Evolutionary conservation across 2,888 invertebrate species (phyloP).

Genomic region (Salticus scenicus): DNA sequence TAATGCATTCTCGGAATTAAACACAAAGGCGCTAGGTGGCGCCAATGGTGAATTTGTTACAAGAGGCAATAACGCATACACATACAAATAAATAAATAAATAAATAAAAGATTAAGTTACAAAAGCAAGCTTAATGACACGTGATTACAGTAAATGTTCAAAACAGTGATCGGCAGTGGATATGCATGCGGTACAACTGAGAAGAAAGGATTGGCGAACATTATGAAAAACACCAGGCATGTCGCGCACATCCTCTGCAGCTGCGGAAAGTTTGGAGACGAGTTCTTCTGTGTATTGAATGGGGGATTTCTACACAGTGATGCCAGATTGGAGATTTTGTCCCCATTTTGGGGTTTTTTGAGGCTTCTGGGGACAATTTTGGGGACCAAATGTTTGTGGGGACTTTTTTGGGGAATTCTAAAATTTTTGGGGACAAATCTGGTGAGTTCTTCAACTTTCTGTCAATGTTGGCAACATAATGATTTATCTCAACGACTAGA

Average conservation of each 20-base stretch:
- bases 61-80: not conserved
- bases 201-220: not conserved
- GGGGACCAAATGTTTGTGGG: too few species aligned
- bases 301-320: not conserved
- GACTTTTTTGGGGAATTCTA: too few species aligned
- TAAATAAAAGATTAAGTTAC: not conserved
- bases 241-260: not conserved
- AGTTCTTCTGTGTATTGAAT: not conserved
- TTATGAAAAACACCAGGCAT: conserved; percentile 2
- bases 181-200: not conserved
- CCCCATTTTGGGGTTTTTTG: too few species aligned
- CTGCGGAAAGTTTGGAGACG: not conserved
- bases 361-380: too few species aligned
- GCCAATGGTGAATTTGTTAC: not conserved
- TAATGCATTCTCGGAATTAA: not conserved
- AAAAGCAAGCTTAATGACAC: not conserved
- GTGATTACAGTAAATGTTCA: conserved; percentile 1
- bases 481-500: too few species aligned
- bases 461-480: too few species aligned
- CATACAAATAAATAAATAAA: too few species aligned
- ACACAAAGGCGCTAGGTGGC: not conserved
- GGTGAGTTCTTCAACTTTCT: too few species aligned
- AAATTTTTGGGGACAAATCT: too few species aligned
- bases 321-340: too few species aligned
- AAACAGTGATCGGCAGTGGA: not conserved